Evolutionary conservation across 2,113 vertebrate species (phyloP).

Genomic region (Pituophis catenifer): DNA sequence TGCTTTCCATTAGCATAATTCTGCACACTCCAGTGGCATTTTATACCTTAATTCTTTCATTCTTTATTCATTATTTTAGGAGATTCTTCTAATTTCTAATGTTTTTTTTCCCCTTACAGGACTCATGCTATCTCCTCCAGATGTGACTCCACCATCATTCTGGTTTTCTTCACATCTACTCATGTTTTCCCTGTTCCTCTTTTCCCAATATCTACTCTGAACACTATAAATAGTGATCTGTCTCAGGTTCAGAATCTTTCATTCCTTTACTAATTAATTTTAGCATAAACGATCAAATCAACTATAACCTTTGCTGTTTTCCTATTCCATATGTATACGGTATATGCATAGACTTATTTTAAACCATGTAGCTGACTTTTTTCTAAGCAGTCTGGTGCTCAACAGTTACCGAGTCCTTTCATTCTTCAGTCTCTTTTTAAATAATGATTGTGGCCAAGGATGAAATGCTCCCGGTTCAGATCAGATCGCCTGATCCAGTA

Average conservation of each 20-base stretch:
- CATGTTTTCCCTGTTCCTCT: not conserved
- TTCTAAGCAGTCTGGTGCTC: not conserved
- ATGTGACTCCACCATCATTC: not conserved
- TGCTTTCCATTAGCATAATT: not conserved
- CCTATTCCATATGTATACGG: not conserved
- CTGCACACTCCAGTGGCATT: not conserved
- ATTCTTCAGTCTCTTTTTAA: not conserved
- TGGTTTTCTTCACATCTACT: not conserved
- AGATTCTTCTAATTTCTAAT: not conserved
- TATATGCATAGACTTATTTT: not conserved
- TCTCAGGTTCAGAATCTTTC: not conserved
- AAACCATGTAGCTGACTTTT: not conserved
- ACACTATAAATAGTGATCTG: not conserved
- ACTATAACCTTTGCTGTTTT: not conserved
- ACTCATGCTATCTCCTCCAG: not conserved
- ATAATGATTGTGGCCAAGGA: not conserved
- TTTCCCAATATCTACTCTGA: not conserved
- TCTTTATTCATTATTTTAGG: not conserved
- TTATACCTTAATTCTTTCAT: not conserved
- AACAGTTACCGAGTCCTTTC: not conserved
- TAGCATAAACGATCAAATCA: not conserved
- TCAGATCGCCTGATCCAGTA: no score
- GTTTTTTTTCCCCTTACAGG: not conserved
- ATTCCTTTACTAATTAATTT: not conserved
- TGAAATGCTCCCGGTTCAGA: no score